Conservation (phyloP, 2,797 vertebrate genomes). For the Pangasius krempfi region DNA sequence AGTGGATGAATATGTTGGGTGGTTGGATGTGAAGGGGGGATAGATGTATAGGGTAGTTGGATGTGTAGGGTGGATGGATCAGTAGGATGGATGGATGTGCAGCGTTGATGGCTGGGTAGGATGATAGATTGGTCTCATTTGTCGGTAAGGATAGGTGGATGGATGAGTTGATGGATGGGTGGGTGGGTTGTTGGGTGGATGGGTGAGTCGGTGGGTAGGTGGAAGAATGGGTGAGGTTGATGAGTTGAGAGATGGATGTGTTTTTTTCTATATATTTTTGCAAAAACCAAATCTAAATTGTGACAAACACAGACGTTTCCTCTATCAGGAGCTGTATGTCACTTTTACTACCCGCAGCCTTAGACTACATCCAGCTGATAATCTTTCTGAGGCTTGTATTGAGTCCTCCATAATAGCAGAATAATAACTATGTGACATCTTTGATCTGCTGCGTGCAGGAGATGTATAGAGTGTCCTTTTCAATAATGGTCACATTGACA, state of each 20-base stretch:
- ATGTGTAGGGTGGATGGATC: background rate
- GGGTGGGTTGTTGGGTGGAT: background rate
- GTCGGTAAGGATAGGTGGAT: background rate
- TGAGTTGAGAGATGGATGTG: background rate
- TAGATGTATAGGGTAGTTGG: background rate
- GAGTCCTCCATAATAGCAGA: background rate
- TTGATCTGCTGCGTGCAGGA: slow-evolving; percentile 8
- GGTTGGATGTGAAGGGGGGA: background rate
- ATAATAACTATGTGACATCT: background rate
- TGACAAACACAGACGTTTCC: background rate
- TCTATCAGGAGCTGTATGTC: background rate
- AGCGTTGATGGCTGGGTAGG: background rate
- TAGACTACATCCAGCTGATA: background rate
- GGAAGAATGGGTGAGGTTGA: background rate
- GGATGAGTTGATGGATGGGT: background rate
- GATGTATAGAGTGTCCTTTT: slow-evolving; percentile 4
- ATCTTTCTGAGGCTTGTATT: background rate
- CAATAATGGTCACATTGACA: background rate
- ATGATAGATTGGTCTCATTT: too few species aligned
- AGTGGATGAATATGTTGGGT: background rate
- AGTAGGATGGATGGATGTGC: background rate
- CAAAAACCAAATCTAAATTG: background rate
- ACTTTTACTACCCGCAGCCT: background rate
- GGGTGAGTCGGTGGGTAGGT: background rate
- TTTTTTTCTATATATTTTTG: background rate